A percentile compares a stretch with the other conserved stretches of the same genome.
Evolutionary conservation across 1,140 invertebrate genomes (phyloP).

Genomic region (Meteorus sp.): DNA sequence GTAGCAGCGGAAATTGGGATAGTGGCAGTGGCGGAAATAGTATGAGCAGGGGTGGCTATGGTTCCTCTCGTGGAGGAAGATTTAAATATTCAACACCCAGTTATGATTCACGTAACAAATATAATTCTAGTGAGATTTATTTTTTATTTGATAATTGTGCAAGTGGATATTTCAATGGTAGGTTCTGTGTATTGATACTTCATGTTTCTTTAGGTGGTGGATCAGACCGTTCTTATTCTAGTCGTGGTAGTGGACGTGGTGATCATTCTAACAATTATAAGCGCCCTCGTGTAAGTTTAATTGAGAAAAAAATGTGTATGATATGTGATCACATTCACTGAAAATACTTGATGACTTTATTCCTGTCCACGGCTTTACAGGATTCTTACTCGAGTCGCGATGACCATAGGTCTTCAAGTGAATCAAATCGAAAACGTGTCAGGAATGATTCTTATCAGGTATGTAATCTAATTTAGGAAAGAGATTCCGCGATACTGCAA

Average conservation of each 20-base stretch:
- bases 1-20: conserved; percentile 38
- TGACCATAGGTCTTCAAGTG: conserved; percentile 50
- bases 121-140: conserved; percentile 46
- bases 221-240: conserved; percentile 49
- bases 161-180: too few species aligned
- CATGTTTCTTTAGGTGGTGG: conserved; percentile 28
- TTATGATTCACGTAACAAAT: conserved; percentile 52
- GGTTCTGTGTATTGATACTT: too few species aligned
- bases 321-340: too few species aligned
- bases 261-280: conserved; percentile 54
- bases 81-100: conserved; percentile 46
- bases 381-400: conserved; percentile 49
- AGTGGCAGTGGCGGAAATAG: conserved; percentile 41
- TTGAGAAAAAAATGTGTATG: too few species aligned
- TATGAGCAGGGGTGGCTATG: conserved; percentile 45
- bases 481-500: too few species aligned
- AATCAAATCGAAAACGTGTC: conserved; percentile 48
- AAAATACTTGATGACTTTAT: too few species aligned
- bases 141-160: background rate
- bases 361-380: too few species aligned
- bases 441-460: conserved; percentile 55
- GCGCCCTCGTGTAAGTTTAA: conserved; percentile 44
- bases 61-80: conserved; percentile 47
- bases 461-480: conserved; percentile 30
- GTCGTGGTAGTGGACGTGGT: conserved; percentile 49